Conservation (phyloP, 2,888 invertebrate genomes). For the Xestoiulus laeticollis region DNA sequence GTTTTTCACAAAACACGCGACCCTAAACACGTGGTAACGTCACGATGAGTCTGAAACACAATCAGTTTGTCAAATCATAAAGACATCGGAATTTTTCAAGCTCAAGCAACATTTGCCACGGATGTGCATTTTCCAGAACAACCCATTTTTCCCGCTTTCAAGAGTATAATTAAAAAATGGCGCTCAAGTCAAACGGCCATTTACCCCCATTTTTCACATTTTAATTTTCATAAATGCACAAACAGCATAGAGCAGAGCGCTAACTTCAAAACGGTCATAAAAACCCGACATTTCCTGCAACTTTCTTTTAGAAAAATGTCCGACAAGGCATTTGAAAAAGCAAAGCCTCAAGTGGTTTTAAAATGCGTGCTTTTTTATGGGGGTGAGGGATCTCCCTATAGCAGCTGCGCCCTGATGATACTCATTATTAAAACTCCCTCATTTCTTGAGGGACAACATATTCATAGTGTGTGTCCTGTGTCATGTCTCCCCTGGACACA, state of each 20-base stretch:
- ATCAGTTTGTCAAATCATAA: background rate
- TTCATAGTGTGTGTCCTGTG: background rate
- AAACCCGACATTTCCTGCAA: constrained; percentile 37
- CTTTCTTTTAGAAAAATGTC: constrained; percentile 13
- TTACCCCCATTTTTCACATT: constrained; percentile 18
- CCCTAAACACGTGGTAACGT: background rate
- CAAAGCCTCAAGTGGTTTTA: constrained; percentile 34
- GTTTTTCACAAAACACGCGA: background rate
- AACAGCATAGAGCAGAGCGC: background rate
- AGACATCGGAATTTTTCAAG: background rate
- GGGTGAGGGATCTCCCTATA: constrained; percentile 31
- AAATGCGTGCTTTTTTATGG: constrained; percentile 34
- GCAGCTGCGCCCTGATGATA: constrained; percentile 34
- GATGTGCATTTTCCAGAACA: background rate
- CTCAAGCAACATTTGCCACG: background rate
- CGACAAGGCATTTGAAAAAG: constrained; percentile 18
- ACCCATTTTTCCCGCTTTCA: background rate
- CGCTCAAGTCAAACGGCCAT: constrained; percentile 4
- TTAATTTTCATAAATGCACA: constrained; percentile 16
- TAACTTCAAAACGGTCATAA: constrained; percentile 30
- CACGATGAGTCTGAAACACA: background rate
- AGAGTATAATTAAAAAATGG: background rate
- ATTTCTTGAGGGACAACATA: background rate
- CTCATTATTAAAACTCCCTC: constrained; percentile 34
- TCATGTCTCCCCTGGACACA: background rate